Conservation (phyloP, 2,113 vertebrate genomes). For the Sinocyclocheilus rhinocerous region DNA sequence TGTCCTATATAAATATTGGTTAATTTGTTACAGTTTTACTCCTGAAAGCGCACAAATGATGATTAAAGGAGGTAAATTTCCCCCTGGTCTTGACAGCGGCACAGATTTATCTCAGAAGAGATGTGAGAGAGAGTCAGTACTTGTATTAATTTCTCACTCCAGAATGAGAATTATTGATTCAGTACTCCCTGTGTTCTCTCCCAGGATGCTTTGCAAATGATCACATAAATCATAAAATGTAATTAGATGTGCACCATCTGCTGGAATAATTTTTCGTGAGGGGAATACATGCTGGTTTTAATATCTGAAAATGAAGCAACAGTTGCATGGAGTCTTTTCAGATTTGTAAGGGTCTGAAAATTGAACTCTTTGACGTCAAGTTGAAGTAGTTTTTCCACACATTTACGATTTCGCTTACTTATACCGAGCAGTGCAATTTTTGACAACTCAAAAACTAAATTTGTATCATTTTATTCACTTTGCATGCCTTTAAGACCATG, state of each 20-base stretch:
- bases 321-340: slow-evolving; percentile 33
- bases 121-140: slow-evolving; percentile 39
- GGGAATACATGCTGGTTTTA: slow-evolving; percentile 45
- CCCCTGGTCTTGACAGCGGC: slow-evolving; percentile 39
- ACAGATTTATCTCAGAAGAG: slow-evolving; percentile 51
- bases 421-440: not conserved
- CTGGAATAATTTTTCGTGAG: slow-evolving; percentile 49
- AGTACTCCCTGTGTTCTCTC: slow-evolving; percentile 46
- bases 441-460: not conserved
- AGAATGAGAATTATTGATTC: slow-evolving; percentile 61
- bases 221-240: slow-evolving; percentile 60
- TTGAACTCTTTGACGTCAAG: not conserved
- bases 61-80: slow-evolving; percentile 33
- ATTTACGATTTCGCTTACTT: too few relatives aligned
- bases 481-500: not conserved
- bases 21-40: slow-evolving; percentile 35
- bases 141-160: slow-evolving; percentile 55
- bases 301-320: slow-evolving; percentile 43
- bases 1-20: slow-evolving; percentile 33
- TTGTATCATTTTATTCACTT: not conserved
- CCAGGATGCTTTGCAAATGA: slow-evolving; percentile 57
- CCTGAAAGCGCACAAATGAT: slow-evolving; percentile 29
- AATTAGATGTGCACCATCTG: slow-evolving; percentile 58
- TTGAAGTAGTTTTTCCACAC: not conserved
- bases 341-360: slow-evolving; percentile 27